Conservation (phyloP, 2,113 vertebrate genomes). For the Panthera leo region DNA sequence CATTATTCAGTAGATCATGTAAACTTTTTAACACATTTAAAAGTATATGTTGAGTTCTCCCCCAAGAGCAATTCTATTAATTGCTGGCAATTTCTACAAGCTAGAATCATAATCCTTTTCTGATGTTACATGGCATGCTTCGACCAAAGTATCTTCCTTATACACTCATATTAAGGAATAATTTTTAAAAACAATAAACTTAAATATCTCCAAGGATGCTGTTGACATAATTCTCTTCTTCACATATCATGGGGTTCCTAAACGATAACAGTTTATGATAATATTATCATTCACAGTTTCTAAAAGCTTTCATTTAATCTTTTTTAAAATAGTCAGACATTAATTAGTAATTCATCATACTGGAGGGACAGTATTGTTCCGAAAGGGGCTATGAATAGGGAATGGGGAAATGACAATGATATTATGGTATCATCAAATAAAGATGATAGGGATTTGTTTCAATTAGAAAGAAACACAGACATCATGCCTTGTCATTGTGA, state of each 20-base stretch:
- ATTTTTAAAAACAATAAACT: slow-evolving; percentile 53
- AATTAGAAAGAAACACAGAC: background rate
- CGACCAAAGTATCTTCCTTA: background rate
- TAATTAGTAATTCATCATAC: slow-evolving; percentile 19
- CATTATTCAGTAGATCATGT: background rate
- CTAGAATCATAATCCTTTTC: slow-evolving; percentile 47
- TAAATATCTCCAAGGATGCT: slow-evolving; percentile 42
- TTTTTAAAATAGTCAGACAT: slow-evolving; percentile 48
- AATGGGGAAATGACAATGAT: background rate
- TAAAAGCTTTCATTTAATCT: slow-evolving; percentile 45
- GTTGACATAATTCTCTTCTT: slow-evolving; percentile 33
- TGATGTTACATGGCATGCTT: slow-evolving; percentile 13
- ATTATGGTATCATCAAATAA: background rate
- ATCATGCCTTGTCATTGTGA: background rate
- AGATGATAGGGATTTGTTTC: slow-evolving; percentile 5
- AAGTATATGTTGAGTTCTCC: slow-evolving; percentile 6
- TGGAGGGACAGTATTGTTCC: background rate
- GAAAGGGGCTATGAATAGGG: background rate
- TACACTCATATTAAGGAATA: slow-evolving; percentile 16
- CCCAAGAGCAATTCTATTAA: slow-evolving; percentile 51
- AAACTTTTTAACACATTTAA: slow-evolving; percentile 50
- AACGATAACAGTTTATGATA: slow-evolving; percentile 23
- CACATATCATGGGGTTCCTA: slow-evolving; percentile 17
- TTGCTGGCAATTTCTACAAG: background rate
- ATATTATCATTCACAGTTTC: slow-evolving; percentile 32